Percentiles rank a stretch among this genome's conserved stretches.
Conservation (phyloP, 1,140 invertebrate species). For the Lycorma delicatula region DNA sequence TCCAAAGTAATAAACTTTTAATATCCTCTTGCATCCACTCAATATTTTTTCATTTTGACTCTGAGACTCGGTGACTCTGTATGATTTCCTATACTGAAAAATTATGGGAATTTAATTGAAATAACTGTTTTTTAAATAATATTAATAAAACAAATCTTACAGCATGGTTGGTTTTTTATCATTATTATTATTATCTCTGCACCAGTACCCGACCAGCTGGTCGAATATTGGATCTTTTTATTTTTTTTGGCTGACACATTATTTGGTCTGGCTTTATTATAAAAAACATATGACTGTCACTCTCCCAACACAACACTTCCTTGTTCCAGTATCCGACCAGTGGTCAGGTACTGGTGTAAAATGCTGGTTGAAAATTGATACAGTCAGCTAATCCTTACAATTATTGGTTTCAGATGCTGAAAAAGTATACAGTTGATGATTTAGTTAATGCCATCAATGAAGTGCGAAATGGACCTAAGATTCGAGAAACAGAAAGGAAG, state of each 20-base stretch:
- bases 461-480: not conserved
- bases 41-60: too few relatives aligned
- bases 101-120: too few relatives aligned
- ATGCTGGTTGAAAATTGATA: not conserved
- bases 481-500: not conserved
- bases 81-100: too few relatives aligned
- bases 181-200: too few relatives aligned
- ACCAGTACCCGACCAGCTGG: not conserved
- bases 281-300: not conserved
- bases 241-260: not conserved
- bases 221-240: not conserved
- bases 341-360: not conserved
- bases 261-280: not conserved
- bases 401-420: not conserved
- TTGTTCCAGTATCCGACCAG: conserved; percentile 2
- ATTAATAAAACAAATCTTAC: too few relatives aligned
- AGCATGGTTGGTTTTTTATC: too few relatives aligned
- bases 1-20: too few relatives aligned
- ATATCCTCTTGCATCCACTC: too few relatives aligned
- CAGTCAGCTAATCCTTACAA: not conserved
- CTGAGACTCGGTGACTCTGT: too few relatives aligned
- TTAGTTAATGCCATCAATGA: not conserved
- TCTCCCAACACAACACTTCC: not conserved
- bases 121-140: too few relatives aligned
- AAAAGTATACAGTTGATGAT: not conserved